These are phyloP conservation scores for Conopomorpha cramerella DNA, from an alignment of 1,140 invertebrate species.

Conservation along the genomic window DNA sequence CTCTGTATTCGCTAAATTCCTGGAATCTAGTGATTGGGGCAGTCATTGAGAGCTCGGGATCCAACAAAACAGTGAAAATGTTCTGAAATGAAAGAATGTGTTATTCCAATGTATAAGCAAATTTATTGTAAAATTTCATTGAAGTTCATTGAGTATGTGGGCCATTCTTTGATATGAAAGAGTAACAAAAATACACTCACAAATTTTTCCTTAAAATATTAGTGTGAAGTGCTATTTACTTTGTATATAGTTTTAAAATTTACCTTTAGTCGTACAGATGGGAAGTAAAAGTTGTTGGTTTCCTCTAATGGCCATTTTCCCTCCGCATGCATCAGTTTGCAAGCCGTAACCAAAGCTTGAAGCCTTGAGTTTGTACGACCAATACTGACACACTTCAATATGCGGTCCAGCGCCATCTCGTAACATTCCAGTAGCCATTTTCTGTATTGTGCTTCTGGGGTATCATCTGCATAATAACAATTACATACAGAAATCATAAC, in stretches of 20 bases:
- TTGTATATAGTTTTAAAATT: too few species aligned
- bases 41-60: conserved; percentile 39
- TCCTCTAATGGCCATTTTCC: conserved; percentile 65
- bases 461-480: conserved; percentile 44
- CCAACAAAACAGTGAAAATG: conserved; percentile 38
- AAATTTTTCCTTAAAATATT: too few species aligned
- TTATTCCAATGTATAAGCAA: too few species aligned
- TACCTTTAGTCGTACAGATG: conserved; percentile 63
- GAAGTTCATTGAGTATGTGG: too few species aligned
- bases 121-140: too few species aligned
- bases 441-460: conserved; percentile 63
- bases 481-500: too few species aligned
- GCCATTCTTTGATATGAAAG: too few species aligned
- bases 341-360: conserved; percentile 69
- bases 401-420: conserved; percentile 61
- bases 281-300: conserved; percentile 62
- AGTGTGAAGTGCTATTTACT: too few species aligned
- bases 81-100: too few species aligned
- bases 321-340: conserved; percentile 69
- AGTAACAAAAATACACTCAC: too few species aligned
- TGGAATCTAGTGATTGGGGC: conserved; percentile 37
- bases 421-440: conserved; percentile 66
- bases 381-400: conserved; percentile 57
- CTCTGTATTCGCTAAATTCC: conserved; percentile 44
- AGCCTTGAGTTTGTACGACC: conserved; percentile 56